A percentile compares a stretch with the other conserved stretches of the same genome.
phyloP scores from a whole-genome alignment of 2,888 invertebrate genomes.

The Athalia cordata region DNA sequence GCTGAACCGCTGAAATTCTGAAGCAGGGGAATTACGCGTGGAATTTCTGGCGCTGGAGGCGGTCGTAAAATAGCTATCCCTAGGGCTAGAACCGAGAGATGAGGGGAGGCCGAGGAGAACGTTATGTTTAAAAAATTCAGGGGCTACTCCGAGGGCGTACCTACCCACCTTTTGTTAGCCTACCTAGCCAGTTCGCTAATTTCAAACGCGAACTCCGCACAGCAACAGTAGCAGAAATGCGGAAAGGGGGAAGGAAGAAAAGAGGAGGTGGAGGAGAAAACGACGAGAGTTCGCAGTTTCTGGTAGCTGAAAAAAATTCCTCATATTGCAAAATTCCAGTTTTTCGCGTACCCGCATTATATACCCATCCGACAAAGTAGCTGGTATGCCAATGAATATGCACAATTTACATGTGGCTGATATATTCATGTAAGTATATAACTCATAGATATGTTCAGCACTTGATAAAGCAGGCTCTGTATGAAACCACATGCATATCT shows the following conservation, averaged over 20 bases:
- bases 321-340: not conserved
- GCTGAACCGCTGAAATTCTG: not conserved
- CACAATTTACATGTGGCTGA: no score
- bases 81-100: not conserved
- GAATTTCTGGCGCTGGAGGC: not conserved
- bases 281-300: no score
- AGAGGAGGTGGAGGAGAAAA: no score
- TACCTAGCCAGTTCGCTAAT: not conserved
- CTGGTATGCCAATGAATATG: no score
- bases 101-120: not conserved
- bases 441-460: no score
- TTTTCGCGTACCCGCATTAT: not conserved
- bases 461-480: no score
- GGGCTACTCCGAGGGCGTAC: not conserved
- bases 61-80: conserved; percentile 16
- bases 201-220: conserved; percentile 2
- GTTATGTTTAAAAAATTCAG: conserved; percentile 22
- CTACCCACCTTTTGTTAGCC: conserved; percentile 11
- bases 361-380: no score
- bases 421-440: no score
- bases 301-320: not conserved
- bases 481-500: no score
- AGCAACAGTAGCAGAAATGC: not conserved
- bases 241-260: no score
- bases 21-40: conserved; percentile 2